Conservation (phyloP, 2,113 vertebrate genomes). For the Miniopterus natalensis region DNA sequence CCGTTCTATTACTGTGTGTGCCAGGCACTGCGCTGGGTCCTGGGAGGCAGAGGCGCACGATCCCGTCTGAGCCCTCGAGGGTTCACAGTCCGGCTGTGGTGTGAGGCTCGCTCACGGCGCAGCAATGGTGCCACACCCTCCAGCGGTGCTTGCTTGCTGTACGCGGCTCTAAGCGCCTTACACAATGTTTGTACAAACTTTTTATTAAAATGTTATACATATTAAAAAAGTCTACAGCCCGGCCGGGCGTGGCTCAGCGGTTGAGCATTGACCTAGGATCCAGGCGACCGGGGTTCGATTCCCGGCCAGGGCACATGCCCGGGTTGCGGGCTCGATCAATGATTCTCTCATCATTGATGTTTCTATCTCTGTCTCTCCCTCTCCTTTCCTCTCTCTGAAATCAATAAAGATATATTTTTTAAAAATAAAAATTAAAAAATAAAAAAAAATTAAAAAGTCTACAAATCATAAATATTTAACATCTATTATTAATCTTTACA, state of each 20-base stretch:
- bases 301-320: too few species aligned
- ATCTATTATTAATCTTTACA: background rate
- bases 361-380: too few species aligned
- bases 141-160: rapidly evolving
- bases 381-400: too few species aligned
- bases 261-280: too few species aligned
- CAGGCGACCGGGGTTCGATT: too few species aligned
- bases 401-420: too few species aligned
- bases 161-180: rapidly evolving
- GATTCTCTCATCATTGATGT: too few species aligned
- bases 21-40: background rate
- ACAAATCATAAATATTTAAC: background rate
- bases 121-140: rapidly evolving
- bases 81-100: background rate
- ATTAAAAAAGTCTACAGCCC: background rate
- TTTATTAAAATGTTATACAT: background rate
- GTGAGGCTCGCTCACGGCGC: rapidly evolving
- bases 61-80: background rate
- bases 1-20: background rate
- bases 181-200: background rate
- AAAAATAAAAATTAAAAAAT: too few species aligned
- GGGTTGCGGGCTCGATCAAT: too few species aligned
- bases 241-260: too few species aligned
- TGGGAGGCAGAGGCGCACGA: background rate
- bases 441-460: background rate